A percentile compares a stretch with the other conserved stretches of the same genome.
Conservation (phyloP, 2,113 vertebrate genomes). For the Trichechus manatus region DNA sequence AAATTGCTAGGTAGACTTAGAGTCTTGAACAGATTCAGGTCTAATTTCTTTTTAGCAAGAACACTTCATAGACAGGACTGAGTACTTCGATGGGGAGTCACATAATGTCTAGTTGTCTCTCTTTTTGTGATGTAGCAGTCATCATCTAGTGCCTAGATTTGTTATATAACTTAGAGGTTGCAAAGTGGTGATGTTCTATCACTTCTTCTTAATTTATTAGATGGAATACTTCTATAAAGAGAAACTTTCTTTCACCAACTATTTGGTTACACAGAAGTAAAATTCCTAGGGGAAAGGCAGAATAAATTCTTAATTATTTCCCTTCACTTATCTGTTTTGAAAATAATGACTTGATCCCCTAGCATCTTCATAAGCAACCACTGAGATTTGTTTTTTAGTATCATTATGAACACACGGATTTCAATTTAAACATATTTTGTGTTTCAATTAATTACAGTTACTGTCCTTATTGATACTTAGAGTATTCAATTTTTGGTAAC, state of each 20-base stretch:
- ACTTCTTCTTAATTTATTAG: not conserved
- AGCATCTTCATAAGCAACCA: too few species aligned
- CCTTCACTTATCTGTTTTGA: too few species aligned
- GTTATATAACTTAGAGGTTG: not conserved
- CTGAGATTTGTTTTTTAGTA: too few species aligned
- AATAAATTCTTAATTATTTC: too few species aligned
- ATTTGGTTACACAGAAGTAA: not conserved
- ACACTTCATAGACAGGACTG: not conserved
- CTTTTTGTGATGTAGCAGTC: not conserved
- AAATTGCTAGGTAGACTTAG: not conserved
- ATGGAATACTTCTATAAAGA: too few species aligned
- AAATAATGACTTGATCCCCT: too few species aligned
- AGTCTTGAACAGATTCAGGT: not conserved
- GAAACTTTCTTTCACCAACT: too few species aligned
- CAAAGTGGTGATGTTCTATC: not conserved
- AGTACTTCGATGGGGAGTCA: not conserved
- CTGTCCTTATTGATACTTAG: too few species aligned
- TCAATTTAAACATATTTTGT: too few species aligned
- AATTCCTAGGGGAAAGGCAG: not conserved
- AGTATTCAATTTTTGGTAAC: too few species aligned
- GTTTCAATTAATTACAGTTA: too few species aligned
- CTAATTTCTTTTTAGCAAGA: not conserved
- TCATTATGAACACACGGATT: too few species aligned
- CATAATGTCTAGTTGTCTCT: not conserved
- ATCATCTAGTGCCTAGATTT: not conserved